Base-by-base conservation (phyloP, 2,888 invertebrate genomes). In the Aphelenchoides bicaudatus region DNA sequence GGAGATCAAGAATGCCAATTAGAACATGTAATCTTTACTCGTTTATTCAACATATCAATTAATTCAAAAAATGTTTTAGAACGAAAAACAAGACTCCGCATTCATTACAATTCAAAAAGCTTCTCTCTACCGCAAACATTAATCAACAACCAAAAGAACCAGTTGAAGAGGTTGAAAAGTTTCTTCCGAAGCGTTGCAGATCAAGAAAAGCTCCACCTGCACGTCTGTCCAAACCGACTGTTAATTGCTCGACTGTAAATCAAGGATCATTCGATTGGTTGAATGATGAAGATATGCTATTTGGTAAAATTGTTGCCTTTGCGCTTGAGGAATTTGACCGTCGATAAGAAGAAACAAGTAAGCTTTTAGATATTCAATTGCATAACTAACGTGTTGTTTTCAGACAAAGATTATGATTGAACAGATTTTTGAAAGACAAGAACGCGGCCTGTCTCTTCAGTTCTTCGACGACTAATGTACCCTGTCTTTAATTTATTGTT, bases 281-380 rank as follows among this genome's bases (percentile, higher is more conserved):
- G n/a, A 65, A 72, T 47, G 72, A 72, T 43, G 72, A 72, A 48
- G 70, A 72, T 52, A 50, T 70, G 39, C 54, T 72, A 38, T 72
- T 70, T 51, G 61, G 64, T 6, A 48, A 68, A 53, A 70, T 72
- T 31, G 63, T 72, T 29, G 72, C 68, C 0, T 38, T n/a, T n/a
- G n/a, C n/a, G n/a, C n/a, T n/a, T n/a, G n/a, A n/a, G n/a, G n/a
- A n/a, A n/a, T n/a, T n/a, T n/a, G n/a, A n/a, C n/a, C n/a, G n/a
- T n/a, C n/a, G n/a, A n/a, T n/a, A n/a, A n/a, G n/a, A n/a, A n/a
- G n/a, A n/a, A n/a, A n/a, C n/a, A n/a, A 55, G 50, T 46, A 51
- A 30, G 16, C 25, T 13, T 28, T 16, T 37, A 21, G 2, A n/a
- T 52, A n/a, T 58, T 49, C 1, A 29, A 49, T 34, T 27, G n/a